Evolutionary conservation across 2,113 vertebrate genomes (phyloP), one percentile per base, ranked within the genome.

Genomic region (Sphyrna mokarran): DNA sequence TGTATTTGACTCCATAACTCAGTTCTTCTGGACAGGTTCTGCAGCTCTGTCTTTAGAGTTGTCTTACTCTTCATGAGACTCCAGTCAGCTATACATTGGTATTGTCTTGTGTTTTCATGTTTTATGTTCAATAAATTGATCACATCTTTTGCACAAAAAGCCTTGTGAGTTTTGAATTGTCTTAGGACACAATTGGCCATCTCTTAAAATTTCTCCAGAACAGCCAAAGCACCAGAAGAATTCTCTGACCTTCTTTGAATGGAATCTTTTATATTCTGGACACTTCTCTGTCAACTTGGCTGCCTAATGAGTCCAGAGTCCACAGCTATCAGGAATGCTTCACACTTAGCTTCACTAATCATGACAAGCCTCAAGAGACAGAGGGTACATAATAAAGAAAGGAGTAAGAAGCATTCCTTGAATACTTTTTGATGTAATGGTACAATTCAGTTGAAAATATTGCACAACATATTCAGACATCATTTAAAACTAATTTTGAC

Each of bases 401-500:
- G 23, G 0, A 54, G 85, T 22, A 87, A 22, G 85, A 54, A 54
- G 20, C 43, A 86, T 14, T 9, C 33, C 76, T 80, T n/a, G 18
- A 18, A 48, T 18, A 54, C 22, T 54, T 48, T 43, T 87, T 87
- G 43, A 48, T 86, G 20, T 22, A 86, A 7, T 86, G 22, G 1
- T 58, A 89, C 43, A 89, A 29, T 58, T 89, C 9, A 58, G n/a
- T 58, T 89, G 86, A 54, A 89, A 89, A 26, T 22, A 61, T 58
- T 33, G 11, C 37, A 54, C 11, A 87, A 54, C 43, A 14, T 11
- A 58, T 61, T 89, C 10, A 61, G 43, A 26, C 11, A 13, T 89
- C 26, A 61, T 90, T 90, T 90, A 14, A 90, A 90, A 90, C 54
- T 90, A 87, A 87, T 87, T 54, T 58, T 90, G 48, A 61, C 26